These are phyloP conservation scores for Ditula angustiorana DNA, from an alignment of 2,888 invertebrate species.

Conservation along the genomic window DNA sequence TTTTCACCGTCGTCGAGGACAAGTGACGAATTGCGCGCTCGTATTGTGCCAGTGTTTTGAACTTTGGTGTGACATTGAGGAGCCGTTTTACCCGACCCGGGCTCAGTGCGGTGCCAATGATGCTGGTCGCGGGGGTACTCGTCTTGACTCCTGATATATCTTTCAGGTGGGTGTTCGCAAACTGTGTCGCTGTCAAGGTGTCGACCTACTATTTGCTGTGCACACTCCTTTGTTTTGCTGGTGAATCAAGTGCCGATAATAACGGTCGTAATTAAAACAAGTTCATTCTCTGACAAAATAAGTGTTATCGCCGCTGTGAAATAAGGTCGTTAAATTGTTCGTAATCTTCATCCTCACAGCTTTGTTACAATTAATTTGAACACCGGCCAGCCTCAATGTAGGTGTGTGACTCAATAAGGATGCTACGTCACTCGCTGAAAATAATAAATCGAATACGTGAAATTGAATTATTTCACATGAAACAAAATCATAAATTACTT, in stretches of 20 bases:
- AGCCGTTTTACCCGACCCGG: slow-evolving; percentile 59
- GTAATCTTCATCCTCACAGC: slow-evolving; percentile 26
- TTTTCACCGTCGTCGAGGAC: slow-evolving; percentile 75
- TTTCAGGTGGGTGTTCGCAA: slow-evolving; percentile 73
- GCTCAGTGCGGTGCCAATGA: slow-evolving; percentile 58
- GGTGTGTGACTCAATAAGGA: slow-evolving; percentile 33
- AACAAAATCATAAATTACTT: slow-evolving; percentile 17
- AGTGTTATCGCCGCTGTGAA: slow-evolving; percentile 29
- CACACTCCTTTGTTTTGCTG: slow-evolving; percentile 36
- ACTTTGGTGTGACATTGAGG: slow-evolving; percentile 72
- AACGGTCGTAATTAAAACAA: slow-evolving; percentile 36
- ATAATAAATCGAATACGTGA: slow-evolving; percentile 17
- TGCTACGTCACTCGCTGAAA: slow-evolving; percentile 13
- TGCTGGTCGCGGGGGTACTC: slow-evolving; percentile 82
- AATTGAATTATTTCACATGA: slow-evolving; percentile 1
- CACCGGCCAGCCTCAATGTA: slow-evolving; percentile 24
- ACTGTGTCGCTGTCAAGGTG: slow-evolving; percentile 39
- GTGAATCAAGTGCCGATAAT: slow-evolving; percentile 19
- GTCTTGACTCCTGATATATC: slow-evolving; percentile 77
- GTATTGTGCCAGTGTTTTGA: slow-evolving; percentile 78
- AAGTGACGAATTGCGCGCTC: slow-evolving; percentile 78
- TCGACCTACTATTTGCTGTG: slow-evolving; percentile 22
- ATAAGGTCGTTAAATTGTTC: slow-evolving; percentile 29
- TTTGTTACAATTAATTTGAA: slow-evolving; percentile 36
- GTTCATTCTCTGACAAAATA: slow-evolving; percentile 20